Evolutionary conservation across 2,113 vertebrate species (phyloP).

Genomic region (Chionis minor): DNA sequence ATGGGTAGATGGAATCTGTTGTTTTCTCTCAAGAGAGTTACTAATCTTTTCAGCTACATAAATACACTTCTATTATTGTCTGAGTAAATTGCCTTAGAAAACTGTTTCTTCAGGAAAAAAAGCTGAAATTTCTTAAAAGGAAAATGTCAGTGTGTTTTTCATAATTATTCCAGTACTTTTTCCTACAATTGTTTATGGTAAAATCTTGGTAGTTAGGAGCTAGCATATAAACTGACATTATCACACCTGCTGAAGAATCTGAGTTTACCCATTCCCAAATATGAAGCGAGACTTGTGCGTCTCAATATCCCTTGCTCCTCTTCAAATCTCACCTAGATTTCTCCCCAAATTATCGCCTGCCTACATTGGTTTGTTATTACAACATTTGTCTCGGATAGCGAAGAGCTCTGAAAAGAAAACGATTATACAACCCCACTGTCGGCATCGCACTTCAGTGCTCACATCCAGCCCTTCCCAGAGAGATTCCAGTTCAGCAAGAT

Average conservation of each 20-base stretch:
- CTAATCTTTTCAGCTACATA: conserved; percentile 67
- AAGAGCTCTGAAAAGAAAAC: background rate
- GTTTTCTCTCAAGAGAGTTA: conserved; percentile 64
- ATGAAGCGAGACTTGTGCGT: background rate
- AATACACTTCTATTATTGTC: conserved; percentile 63
- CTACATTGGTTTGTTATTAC: background rate
- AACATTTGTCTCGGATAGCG: background rate
- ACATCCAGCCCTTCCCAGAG: background rate
- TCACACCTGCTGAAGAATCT: background rate
- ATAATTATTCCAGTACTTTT: conserved; percentile 49
- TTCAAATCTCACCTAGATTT: background rate
- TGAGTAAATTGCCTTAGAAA: conserved; percentile 62
- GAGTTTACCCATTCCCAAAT: background rate
- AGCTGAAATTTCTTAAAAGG: conserved; percentile 43
- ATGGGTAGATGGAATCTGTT: conserved; percentile 39
- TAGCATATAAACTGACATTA: background rate
- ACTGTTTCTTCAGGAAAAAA: conserved; percentile 34
- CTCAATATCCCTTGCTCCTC: background rate
- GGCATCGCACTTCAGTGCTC: background rate
- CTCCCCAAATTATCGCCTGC: background rate
- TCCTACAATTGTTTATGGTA: conserved; percentile 16
- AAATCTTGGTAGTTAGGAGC: background rate
- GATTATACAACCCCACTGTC: background rate
- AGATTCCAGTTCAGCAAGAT: background rate
- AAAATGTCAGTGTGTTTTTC: conserved; percentile 53